Percentiles rank a stretch among this genome's conserved stretches.
These are phyloP conservation scores for Drosophila ercepeae DNA, from an alignment of 1,140 invertebrate genomes.

Conservation along the genomic window DNA sequence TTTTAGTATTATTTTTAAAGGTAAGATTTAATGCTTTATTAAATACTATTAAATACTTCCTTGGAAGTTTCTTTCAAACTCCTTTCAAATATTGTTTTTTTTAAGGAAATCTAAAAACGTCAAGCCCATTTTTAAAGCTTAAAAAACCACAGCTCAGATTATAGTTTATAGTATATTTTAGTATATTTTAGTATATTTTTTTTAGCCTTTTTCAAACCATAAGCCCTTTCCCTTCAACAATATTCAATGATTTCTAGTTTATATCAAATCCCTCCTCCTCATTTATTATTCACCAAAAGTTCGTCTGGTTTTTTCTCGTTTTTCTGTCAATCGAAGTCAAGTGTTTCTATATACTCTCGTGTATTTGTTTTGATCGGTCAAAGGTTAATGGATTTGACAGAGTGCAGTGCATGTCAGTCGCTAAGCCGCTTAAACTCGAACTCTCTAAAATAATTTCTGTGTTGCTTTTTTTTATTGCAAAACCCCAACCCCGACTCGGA, in stretches of 20 bases:
- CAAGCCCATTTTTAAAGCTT: background rate
- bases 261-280: background rate
- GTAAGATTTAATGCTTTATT: too few relatives aligned
- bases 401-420: constrained; percentile 39
- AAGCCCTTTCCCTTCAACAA: too few relatives aligned
- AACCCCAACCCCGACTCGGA: too few relatives aligned
- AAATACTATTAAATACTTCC: too few relatives aligned
- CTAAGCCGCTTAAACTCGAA: constrained; percentile 71
- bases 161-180: background rate
- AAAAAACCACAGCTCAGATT: too few relatives aligned
- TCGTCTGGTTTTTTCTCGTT: background rate
- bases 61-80: too few relatives aligned
- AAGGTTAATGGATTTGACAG: constrained; percentile 33
- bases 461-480: constrained; percentile 65
- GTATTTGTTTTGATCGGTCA: background rate
- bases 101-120: background rate
- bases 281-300: constrained; percentile 14
- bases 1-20: background rate
- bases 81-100: background rate
- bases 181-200: background rate
- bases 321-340: constrained; percentile 1
- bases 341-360: background rate
- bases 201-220: too few relatives aligned
- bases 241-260: background rate
- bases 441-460: constrained; percentile 74